Conservation (phyloP, 2,113 vertebrate genomes). For the Calyptomena viridis region DNA sequence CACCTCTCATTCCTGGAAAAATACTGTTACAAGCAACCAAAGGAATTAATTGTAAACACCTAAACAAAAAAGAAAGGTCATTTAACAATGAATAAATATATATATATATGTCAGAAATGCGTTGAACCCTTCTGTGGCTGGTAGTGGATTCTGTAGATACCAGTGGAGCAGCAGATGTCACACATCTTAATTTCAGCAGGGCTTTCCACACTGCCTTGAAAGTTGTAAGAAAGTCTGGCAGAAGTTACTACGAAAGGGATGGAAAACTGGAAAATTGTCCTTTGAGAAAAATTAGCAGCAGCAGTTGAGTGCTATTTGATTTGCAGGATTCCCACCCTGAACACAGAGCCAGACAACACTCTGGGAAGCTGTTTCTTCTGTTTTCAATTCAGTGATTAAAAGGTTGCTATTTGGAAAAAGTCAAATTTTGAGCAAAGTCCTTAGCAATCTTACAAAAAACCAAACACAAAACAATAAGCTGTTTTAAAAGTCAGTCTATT, state of each 20-base stretch:
- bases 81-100: neutral
- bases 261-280: neutral
- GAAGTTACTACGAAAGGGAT: neutral
- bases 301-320: neutral
- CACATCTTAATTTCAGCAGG: neutral
- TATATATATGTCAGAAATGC: neutral
- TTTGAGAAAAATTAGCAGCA: neutral
- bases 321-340: neutral
- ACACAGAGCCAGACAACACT: neutral
- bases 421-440: neutral
- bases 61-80: neutral
- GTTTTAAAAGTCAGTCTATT: neutral
- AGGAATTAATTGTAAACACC: neutral
- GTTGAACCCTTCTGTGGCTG: neutral
- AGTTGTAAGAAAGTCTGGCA: neutral
- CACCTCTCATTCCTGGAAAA: neutral
- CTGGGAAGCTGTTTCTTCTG: neutral
- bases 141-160: neutral
- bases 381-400: neutral
- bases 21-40: neutral
- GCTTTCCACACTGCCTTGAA: neutral
- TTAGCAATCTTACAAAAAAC: neutral
- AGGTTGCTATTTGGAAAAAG: neutral
- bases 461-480: neutral
- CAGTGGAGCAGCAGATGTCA: neutral